These are phyloP conservation scores for Spheniscus mendiculus DNA, from an alignment of 2,113 vertebrate genomes.

Conservation along the genomic window DNA sequence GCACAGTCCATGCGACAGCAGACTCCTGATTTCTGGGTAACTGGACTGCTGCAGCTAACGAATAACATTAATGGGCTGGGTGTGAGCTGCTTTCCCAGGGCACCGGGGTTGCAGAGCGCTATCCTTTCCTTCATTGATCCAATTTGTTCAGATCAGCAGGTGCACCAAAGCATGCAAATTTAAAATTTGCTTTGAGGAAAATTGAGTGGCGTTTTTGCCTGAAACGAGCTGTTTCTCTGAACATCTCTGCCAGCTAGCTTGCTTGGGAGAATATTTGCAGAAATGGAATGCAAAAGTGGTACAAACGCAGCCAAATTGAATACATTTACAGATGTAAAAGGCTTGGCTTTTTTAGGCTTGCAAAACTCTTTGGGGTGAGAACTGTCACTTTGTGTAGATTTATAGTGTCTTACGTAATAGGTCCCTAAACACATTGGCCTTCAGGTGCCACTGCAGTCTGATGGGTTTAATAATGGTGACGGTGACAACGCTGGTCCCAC, in stretches of 20 bases:
- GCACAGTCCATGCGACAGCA: background rate
- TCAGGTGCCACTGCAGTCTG: background rate
- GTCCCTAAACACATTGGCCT: background rate
- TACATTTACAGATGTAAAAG: background rate
- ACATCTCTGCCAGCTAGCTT: background rate
- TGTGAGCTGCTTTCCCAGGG: background rate
- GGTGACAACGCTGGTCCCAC: background rate
- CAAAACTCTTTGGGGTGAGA: background rate
- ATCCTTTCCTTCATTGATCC: background rate
- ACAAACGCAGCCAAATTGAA: background rate
- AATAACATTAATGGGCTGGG: background rate
- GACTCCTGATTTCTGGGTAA: background rate
- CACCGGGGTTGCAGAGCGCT: accelerated
- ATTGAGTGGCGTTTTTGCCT: background rate
- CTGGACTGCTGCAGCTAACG: background rate
- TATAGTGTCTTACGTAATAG: background rate
- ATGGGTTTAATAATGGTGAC: background rate
- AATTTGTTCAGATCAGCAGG: background rate
- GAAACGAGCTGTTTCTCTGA: background rate
- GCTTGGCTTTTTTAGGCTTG: background rate
- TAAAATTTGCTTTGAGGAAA: background rate
- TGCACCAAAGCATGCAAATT: background rate
- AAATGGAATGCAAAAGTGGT: background rate
- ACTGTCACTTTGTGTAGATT: background rate
- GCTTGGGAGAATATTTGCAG: background rate